Conservation (phyloP, 2,113 vertebrate species). For the Pomatorhinus ruficollis region DNA sequence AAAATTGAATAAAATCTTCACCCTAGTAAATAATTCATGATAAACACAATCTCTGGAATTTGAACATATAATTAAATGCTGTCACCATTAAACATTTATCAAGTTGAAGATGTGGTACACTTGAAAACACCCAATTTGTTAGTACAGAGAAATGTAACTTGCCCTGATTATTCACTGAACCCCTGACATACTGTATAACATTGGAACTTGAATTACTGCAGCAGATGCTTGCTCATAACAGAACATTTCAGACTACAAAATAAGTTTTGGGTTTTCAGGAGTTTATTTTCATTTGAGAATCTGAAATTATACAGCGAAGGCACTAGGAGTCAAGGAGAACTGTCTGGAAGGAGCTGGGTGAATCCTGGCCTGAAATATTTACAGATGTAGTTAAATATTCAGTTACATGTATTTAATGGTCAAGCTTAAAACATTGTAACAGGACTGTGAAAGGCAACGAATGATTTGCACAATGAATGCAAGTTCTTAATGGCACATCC, state of each 20-base stretch:
- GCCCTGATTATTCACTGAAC: not conserved
- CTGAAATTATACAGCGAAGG: not conserved
- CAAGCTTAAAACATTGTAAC: not conserved
- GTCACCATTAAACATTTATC: conserved; percentile 69
- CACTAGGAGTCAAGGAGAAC: not conserved
- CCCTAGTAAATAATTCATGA: conserved; percentile 71
- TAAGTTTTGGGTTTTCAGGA: not conserved
- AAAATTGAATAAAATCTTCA: conserved; percentile 24
- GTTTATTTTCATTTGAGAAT: not conserved
- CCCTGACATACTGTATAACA: not conserved
- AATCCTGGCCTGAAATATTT: not conserved
- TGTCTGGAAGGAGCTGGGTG: not conserved
- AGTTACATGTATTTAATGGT: not conserved
- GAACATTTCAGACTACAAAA: not conserved
- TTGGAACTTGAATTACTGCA: not conserved
- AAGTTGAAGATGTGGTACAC: conserved; percentile 52
- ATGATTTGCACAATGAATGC: not conserved
- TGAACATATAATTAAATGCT: conserved; percentile 70
- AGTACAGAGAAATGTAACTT: not conserved
- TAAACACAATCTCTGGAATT: conserved; percentile 67
- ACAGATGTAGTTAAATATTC: not conserved
- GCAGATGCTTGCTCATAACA: not conserved
- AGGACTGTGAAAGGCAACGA: not conserved
- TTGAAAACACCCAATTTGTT: conserved; percentile 25
- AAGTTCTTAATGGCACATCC: not conserved